A percentile compares a stretch with the other conserved stretches of the same genome.
phyloP scores from a whole-genome alignment of 2,888 invertebrate genomes.

The Drosophila helvetica region DNA sequence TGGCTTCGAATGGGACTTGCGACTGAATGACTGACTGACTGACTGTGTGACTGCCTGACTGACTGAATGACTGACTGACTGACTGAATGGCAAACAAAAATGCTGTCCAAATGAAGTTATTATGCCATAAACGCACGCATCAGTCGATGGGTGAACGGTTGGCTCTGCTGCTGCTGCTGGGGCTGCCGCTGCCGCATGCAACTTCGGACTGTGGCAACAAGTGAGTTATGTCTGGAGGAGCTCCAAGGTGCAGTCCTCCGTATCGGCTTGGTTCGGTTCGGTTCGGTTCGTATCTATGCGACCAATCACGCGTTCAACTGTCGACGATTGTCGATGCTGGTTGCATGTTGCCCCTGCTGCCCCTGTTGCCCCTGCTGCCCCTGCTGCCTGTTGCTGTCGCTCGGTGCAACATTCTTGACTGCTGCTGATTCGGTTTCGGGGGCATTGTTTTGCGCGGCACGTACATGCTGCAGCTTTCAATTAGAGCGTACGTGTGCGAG shows the following conservation, averaged over 20 bases:
- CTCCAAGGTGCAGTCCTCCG: slow-evolving; percentile 24
- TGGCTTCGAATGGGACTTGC: neutral
- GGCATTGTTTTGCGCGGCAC: slow-evolving; percentile 57
- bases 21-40: slow-evolving; percentile 7
- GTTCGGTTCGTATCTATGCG: slow-evolving; percentile 40
- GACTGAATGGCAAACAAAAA: slow-evolving; percentile 54
- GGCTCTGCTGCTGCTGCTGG: slow-evolving; percentile 27
- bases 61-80: slow-evolving; percentile 7
- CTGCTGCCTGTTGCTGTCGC: slow-evolving; percentile 34
- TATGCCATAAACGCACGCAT: slow-evolving; percentile 83
- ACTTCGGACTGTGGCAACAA: slow-evolving; percentile 50
- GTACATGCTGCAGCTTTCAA: slow-evolving; percentile 69
- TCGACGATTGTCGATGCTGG: slow-evolving; percentile 50
- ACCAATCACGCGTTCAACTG: slow-evolving; percentile 70
- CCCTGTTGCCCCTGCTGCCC: neutral
- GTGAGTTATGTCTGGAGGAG: slow-evolving; percentile 72
- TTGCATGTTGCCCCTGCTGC: slow-evolving; percentile 18
- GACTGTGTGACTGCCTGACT: slow-evolving; percentile 10
- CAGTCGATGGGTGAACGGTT: slow-evolving; percentile 39
- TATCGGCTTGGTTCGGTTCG: slow-evolving; percentile 5
- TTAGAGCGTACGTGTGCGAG: slow-evolving; percentile 69
- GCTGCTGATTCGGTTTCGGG: slow-evolving; percentile 51
- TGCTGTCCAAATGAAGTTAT: slow-evolving; percentile 82
- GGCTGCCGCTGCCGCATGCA: slow-evolving; percentile 19
- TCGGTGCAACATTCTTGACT: slow-evolving; percentile 70